phyloP scores from a whole-genome alignment of 2,888 invertebrate genomes.

The Morpho helenor region DNA sequence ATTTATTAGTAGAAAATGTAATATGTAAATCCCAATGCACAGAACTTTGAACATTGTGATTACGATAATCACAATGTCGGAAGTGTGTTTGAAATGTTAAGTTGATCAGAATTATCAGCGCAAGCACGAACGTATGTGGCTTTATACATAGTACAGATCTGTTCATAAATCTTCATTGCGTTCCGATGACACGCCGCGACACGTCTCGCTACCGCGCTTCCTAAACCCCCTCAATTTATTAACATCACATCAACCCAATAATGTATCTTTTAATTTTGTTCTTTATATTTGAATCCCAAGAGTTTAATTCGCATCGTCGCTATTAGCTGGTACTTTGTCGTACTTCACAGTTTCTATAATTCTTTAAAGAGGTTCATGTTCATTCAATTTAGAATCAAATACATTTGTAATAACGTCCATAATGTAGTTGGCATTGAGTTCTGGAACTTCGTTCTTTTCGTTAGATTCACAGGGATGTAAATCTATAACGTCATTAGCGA shows the following conservation, averaged over 20 bases:
- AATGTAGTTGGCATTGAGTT: conserved; percentile 40
- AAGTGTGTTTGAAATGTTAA: conserved; percentile 11
- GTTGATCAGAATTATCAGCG: conserved; percentile 18
- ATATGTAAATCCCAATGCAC: too few species aligned
- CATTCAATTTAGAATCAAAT: conserved; percentile 46
- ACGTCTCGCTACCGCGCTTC: conserved; percentile 76
- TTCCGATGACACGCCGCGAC: conserved; percentile 78
- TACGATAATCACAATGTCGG: neutral
- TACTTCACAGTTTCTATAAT: conserved; percentile 53
- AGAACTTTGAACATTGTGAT: too few species aligned
- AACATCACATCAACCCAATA: conserved; percentile 43
- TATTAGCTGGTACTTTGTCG: conserved; percentile 41
- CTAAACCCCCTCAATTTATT: conserved; percentile 32
- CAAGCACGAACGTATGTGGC: conserved; percentile 43
- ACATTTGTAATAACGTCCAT: conserved; percentile 43
- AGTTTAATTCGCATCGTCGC: conserved; percentile 10
- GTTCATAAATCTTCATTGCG: conserved; percentile 79
- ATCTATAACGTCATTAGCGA: conserved; percentile 46
- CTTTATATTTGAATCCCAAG: conserved; percentile 24
- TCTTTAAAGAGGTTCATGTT: conserved; percentile 40
- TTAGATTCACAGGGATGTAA: conserved; percentile 52
- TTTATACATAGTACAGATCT: conserved; percentile 55
- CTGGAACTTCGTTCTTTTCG: conserved; percentile 70
- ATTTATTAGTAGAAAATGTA: too few species aligned
- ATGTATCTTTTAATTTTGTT: conserved; percentile 29